Base-by-base conservation (phyloP, 2,888 invertebrate genomes). In the Magallana nippona region DNA sequence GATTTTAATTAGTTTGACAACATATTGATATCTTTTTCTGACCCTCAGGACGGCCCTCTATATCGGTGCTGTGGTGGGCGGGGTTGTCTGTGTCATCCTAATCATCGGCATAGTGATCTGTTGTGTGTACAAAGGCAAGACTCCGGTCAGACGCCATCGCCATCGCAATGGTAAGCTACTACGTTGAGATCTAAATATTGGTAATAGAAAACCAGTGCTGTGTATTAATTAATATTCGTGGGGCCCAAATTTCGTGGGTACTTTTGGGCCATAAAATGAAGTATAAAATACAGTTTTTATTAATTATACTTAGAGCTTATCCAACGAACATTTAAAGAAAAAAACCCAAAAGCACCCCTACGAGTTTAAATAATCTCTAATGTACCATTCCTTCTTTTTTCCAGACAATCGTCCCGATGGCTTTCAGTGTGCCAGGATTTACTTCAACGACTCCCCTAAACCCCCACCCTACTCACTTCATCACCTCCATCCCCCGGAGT, bases 71-170 rank as follows among this genome's bases (percentile, higher is more conserved):
- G 58, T 80, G 58, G 27, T 58, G 1, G 80, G 80, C 10, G 80
- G 58, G 2, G 80, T 57, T 10, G 55, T 80, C 15, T 80, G 80
- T 17, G 27, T 80, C 17, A 58, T 13, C 10, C 58, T 80, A 2
- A 27, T 80, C 22, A 57, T 80, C 17, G 80, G 80, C 15, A 80
- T 80, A 57, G 22, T 80, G 15, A 27, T 80, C 15, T 80, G 80
- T 58, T 80, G 80, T 80, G 58, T 80, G 19, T 80, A 80, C 58
- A 80, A 80, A 27, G 80, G 80, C 3, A 80, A 80, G 55, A 80
- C 80, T 15, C 57, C 57, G 0, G 80, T 80, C n/a, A 57, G 80
- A 17, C 58, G 80, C 13, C 80, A 80, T 27, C 56, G 80, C 19
- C 57, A 56, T 15, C 11, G 58, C 55, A 57, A 58, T 17, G 17